Percentiles rank a stretch among this genome's conserved stretches.
These are phyloP conservation scores for Pachymerium ferrugineum DNA, from an alignment of 2,888 invertebrate genomes.

Conservation along the genomic window DNA sequence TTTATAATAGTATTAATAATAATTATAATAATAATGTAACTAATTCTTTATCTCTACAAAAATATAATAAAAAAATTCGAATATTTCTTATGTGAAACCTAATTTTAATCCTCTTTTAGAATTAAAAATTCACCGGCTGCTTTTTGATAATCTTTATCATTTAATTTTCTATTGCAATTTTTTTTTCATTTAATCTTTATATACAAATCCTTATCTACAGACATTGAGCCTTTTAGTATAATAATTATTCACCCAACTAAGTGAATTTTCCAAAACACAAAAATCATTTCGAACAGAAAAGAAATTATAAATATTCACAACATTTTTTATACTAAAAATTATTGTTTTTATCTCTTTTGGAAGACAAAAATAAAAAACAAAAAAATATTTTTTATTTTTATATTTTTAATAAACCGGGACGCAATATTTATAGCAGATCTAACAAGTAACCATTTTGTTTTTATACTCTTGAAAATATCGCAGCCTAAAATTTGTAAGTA, in stretches of 20 bases:
- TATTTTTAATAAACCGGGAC: slow-evolving; percentile 3
- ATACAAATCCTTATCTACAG: slow-evolving; percentile 3
- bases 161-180: not conserved
- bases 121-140: too few species aligned
- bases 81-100: too few species aligned
- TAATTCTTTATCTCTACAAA: not conserved
- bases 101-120: slow-evolving; percentile 7
- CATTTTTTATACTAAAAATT: slow-evolving; percentile 5
- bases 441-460: slow-evolving; percentile 24
- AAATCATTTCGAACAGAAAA: not conserved
- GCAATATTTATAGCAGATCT: slow-evolving; percentile 14
- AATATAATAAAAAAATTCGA: not conserved
- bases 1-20: too few species aligned
- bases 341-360: not conserved
- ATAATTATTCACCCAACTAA: not conserved
- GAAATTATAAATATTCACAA: not conserved
- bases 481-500: not conserved
- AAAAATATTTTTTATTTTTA: slow-evolving; percentile 10
- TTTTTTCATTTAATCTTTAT: not conserved
- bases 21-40: too few species aligned
- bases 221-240: slow-evolving; percentile 20
- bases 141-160: not conserved
- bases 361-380: not conserved
- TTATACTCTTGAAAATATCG: not conserved
- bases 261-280: not conserved